phyloP scores from a whole-genome alignment of 2,797 vertebrate species.

The Eupleurogrammus muticus region DNA sequence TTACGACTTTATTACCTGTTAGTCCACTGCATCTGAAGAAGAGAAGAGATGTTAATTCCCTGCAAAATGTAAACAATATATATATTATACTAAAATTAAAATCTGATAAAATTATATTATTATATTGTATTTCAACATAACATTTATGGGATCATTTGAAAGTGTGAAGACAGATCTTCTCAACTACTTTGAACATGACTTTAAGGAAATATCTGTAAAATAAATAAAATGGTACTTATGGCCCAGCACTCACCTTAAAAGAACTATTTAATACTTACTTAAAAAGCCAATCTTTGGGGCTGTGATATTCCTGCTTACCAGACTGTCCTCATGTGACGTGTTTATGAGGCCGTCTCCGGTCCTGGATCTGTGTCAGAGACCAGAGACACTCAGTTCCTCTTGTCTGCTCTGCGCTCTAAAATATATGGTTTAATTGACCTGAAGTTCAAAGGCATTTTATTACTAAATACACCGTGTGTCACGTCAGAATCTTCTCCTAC shows the following conservation, averaged over 20 bases:
- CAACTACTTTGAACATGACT: not conserved
- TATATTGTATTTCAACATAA: no score
- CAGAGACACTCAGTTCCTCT: conserved; percentile 21
- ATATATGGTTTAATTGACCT: conserved; percentile 12
- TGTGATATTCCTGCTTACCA: conserved; percentile 38
- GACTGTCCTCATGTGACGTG: not conserved
- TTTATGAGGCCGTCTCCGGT: not conserved
- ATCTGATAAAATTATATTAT: not conserved
- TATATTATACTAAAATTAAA: no score
- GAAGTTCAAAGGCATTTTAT: conserved; percentile 20
- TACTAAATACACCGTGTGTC: not conserved
- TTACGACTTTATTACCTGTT: conserved; percentile 55
- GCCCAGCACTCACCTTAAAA: not conserved
- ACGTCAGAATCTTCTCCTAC: conserved; percentile 49
- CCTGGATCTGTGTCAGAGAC: conserved; percentile 38
- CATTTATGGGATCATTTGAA: no score
- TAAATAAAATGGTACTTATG: not conserved
- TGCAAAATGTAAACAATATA: no score
- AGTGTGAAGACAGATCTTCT: not conserved
- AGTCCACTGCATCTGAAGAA: conserved; percentile 38
- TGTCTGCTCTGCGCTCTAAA: conserved; percentile 6
- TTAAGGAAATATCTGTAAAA: not conserved
- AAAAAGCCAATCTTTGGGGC: not conserved
- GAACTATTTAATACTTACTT: not conserved
- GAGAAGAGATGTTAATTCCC: conserved; percentile 10